Evolutionary conservation across 2,888 invertebrate genomes (phyloP), one percentile per base, ranked within the genome.

Genomic region (Urechis unicinctus): DNA sequence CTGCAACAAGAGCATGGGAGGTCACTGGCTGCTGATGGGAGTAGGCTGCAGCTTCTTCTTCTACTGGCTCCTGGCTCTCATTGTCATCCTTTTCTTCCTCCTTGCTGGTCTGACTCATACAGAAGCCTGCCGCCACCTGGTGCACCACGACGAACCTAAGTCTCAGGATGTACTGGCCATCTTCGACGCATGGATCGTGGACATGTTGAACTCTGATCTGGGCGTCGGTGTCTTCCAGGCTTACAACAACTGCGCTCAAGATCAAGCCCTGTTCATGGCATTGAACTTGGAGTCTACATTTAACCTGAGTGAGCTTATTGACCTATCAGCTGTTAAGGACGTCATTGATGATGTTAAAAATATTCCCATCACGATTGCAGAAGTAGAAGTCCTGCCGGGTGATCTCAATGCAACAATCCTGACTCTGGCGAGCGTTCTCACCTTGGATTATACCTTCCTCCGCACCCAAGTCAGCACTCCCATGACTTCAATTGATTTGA

Each of bases 11-110:
- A 17, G 42, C 6, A 25, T 54, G 36, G 61, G 59, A 2, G 54
- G 50, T 22, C 41, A 52, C 42, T 57, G 53, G 30, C 41, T 60
- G 13, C 46, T 57, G 52, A 48, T 52, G 9, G 75, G 73, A 47
- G 71, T 73, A 41, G 69, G 66, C 28, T 69, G 70, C 59, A 67
- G 71, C 17, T 74, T 74, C 58, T 52, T 75, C 22, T 69, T 75
- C 55, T 63, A 63, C 55, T 71, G 68, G 66, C 45, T 75, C 9
- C 53, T 72, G 50, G 69, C 73, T 69, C 47, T 73, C 13, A 50
- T 74, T 5, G 67, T 68, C 6, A 50, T 66, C 2, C 9, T 69
- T 2, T 52, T 70, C 55, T 74, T 75, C 56, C 47, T 66, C 1
- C 26, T 61, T 1, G 73, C 73, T 3, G 70, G 73, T 3, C 47